Percentiles rank a stretch among this genome's conserved stretches.
phyloP scores from a whole-genome alignment of 2,113 vertebrate species.

The Vulpes lagopus region DNA sequence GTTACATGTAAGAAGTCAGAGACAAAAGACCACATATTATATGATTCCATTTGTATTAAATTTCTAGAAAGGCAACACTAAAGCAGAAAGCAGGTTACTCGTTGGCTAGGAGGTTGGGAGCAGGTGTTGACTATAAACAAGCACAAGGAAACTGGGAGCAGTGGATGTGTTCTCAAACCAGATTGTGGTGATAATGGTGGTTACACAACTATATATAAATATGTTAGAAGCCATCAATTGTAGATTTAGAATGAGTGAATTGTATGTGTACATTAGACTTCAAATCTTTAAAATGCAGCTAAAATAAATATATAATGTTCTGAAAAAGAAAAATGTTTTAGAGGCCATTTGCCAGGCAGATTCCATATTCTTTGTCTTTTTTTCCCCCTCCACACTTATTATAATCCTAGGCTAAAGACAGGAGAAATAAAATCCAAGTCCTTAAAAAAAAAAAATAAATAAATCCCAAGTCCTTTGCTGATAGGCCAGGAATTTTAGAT shows the following conservation, averaged over 20 bases:
- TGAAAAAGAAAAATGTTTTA: background rate
- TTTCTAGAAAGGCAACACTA: conserved; percentile 22
- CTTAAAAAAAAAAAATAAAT: background rate
- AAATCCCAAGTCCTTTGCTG: background rate
- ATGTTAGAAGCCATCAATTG: background rate
- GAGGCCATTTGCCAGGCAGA: background rate
- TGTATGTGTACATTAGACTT: background rate
- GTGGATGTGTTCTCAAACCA: background rate
- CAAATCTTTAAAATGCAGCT: background rate
- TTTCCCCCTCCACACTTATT: background rate
- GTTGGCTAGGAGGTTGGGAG: background rate
- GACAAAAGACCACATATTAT: background rate
- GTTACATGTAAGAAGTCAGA: conserved; percentile 37
- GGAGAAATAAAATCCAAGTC: conserved; percentile 49
- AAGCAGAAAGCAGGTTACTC: conserved; percentile 14
- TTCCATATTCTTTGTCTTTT: background rate
- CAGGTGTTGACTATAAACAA: background rate
- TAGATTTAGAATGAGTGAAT: background rate
- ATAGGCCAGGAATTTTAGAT: background rate
- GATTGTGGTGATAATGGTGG: background rate
- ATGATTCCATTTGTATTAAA: conserved; percentile 49
- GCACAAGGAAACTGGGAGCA: background rate
- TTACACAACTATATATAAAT: background rate
- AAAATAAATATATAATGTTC: conserved; percentile 13
- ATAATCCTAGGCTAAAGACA: conserved; percentile 42